Conservation (phyloP, 2,113 vertebrate species). For the Verasper variegatus region DNA sequence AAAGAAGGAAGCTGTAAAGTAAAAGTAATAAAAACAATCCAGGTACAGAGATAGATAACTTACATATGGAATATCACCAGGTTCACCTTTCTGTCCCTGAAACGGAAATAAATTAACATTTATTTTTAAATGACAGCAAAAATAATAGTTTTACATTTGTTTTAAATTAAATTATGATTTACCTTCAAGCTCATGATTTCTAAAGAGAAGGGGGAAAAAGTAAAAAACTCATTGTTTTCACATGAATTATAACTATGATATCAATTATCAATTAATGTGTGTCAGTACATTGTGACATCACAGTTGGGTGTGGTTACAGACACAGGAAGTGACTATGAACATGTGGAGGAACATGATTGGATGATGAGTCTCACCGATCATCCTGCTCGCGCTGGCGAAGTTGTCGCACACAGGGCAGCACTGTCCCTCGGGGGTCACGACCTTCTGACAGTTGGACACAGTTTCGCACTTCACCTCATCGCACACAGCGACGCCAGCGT, state of each 20-base stretch:
- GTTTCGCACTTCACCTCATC: slow-evolving; percentile 90
- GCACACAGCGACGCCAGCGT: slow-evolving; percentile 90
- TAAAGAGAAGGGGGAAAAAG: slow-evolving; percentile 3
- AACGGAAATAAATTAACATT: not conserved
- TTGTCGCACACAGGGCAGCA: slow-evolving; percentile 91
- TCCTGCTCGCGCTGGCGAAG: slow-evolving; percentile 72
- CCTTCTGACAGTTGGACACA: slow-evolving; percentile 85
- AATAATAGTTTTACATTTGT: not conserved
- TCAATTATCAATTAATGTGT: not conserved
- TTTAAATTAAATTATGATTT: slow-evolving; percentile 3
- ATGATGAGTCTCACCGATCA: slow-evolving; percentile 69
- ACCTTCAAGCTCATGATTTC: slow-evolving; percentile 73
- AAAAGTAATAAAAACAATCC: not conserved
- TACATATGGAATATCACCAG: slow-evolving; percentile 94
- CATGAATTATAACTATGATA: too few relatives aligned
- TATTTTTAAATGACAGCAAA: not conserved
- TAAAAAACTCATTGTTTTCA: too few relatives aligned
- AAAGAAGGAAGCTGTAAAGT: too few relatives aligned
- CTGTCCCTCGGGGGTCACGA: slow-evolving; percentile 85
- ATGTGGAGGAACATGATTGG: too few relatives aligned
- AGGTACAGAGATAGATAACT: slow-evolving; percentile 69
- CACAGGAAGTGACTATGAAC: not conserved
- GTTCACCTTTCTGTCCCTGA: slow-evolving; percentile 97
- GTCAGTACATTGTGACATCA: not conserved
- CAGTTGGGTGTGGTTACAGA: not conserved